Evolutionary conservation across 2,888 invertebrate genomes (phyloP), one percentile per base, ranked within the genome.

Genomic region (Diarsia dahlii): DNA sequence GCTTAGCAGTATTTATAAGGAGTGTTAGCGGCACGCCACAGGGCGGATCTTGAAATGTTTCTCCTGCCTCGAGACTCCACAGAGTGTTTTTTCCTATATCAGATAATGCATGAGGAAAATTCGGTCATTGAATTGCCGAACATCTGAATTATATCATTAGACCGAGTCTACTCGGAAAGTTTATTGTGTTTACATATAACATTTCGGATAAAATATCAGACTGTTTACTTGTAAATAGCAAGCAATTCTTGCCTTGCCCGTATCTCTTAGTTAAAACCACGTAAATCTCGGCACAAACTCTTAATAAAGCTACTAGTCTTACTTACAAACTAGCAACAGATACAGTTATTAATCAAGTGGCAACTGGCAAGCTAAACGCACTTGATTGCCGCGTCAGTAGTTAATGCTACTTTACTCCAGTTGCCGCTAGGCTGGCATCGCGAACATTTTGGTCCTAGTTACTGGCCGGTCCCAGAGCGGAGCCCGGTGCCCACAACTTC

Each of bases 1-100:
- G 95, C 94, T 96, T 96, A 95, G 93, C 93, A 96, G 95, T 96
- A 95, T 96, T 96, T 96, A 95, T 96, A 96, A 95, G 95, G 92
- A 95, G 95, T 92, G 94, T 94, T 94, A 94, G 93, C 93, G 92
- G 93, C 93, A 93, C 93, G 95, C 94, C 93, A 93, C 92, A 89
- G 90, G 92, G 91, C 90, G 93, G 88, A 90, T 89, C 89, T 89
- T 85, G 84, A 85, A 87, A 88, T 86, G 87, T 89, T 91, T 88
- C 86, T 88, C 87, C 85, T 86, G 86, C 80, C 80, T 86, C 78
- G 74, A 80, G 87, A 89, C 86, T 84, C 74, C 76, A 74, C 88
- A 87, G 86, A 86, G 80, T 84, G 78, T 87, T 85, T 79, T 84
- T 87, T 87, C 76, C 72, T 82, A 79, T 75, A 80, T 76, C 76